Evolutionary conservation across 1,140 invertebrate species (phyloP).

Genomic region (Nasonia vitripennis): DNA sequence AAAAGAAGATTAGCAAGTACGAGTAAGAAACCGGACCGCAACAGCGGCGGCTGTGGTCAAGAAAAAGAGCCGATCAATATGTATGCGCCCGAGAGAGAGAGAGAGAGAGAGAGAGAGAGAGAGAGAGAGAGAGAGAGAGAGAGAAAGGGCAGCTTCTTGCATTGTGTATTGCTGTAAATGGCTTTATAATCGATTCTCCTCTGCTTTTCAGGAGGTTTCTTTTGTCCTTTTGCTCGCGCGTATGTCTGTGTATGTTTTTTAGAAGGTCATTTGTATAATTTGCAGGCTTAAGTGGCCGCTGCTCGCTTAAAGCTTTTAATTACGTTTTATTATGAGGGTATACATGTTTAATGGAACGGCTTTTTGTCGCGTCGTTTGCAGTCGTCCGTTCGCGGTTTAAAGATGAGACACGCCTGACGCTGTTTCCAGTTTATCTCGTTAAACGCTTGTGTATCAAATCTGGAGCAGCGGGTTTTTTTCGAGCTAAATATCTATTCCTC

Average conservation of each 20-base stretch:
- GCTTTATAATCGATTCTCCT: conserved; percentile 37
- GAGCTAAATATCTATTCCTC: too few relatives aligned
- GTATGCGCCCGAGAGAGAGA: too few relatives aligned
- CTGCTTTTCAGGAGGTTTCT: not conserved
- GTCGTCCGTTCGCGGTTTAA: not conserved
- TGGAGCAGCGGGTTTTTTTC: too few relatives aligned
- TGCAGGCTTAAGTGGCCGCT: not conserved
- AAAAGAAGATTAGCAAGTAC: conserved; percentile 51
- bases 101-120: not conserved
- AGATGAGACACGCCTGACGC: too few relatives aligned
- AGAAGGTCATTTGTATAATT: not conserved
- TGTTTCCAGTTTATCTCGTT: too few relatives aligned
- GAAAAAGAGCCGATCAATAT: conserved; percentile 49
- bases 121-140: too few relatives aligned
- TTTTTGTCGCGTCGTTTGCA: not conserved
- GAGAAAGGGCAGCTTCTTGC: not conserved
- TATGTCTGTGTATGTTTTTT: not conserved
- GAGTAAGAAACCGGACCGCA: conserved; percentile 42
- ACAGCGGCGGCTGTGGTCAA: not conserved
- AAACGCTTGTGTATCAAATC: too few relatives aligned
- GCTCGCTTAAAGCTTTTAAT: not conserved
- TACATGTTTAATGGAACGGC: not conserved
- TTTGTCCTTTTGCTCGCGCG: too few relatives aligned
- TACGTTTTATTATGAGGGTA: not conserved
- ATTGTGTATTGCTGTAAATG: not conserved